Conservation (phyloP, 1,140 invertebrate genomes). For the Conopomorpha cramerella region DNA sequence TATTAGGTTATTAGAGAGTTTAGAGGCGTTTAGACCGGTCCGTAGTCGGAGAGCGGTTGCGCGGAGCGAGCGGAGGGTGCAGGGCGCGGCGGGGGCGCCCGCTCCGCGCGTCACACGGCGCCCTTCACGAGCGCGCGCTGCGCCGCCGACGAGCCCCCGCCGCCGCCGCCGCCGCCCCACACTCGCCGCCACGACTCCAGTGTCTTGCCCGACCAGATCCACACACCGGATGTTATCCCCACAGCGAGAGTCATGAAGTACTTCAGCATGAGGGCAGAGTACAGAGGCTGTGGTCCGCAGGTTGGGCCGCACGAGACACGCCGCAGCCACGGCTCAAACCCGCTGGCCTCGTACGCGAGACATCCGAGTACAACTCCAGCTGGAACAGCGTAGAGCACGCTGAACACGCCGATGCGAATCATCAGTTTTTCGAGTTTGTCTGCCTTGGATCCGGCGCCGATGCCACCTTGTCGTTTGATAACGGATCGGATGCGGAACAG, state of each 20-base stretch:
- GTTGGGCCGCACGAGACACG: constrained; percentile 67
- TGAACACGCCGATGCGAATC: constrained; percentile 97
- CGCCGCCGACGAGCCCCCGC: constrained; percentile 64
- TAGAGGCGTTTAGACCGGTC: constrained; percentile 24
- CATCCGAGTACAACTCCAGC: constrained; percentile 94
- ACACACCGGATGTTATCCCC: constrained; percentile 94
- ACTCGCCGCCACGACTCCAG: constrained; percentile 88
- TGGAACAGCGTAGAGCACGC: constrained; percentile 95
- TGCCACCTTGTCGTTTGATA: constrained; percentile 88
- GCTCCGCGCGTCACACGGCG: constrained; percentile 86
- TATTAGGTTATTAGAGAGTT: no score
- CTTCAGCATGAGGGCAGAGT: constrained; percentile 85
- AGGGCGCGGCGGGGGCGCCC: constrained; percentile 53
- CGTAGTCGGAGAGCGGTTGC: constrained; percentile 46
- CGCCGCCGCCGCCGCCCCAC: constrained; percentile 73
- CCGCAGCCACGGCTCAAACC: constrained; percentile 77
- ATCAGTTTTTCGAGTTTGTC: constrained; percentile 97
- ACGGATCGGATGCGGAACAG: constrained; percentile 93
- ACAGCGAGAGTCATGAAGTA: constrained; percentile 96
- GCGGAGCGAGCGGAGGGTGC: constrained; percentile 21
- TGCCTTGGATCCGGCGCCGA: constrained; percentile 79
- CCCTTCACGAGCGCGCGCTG: constrained; percentile 84
- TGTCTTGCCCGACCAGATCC: constrained; percentile 98
- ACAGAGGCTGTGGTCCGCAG: constrained; percentile 67
- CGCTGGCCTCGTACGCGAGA: constrained; percentile 88